Evolutionary conservation across 2,888 invertebrate genomes (phyloP), one percentile per base, ranked within the genome.

Genomic region (Osedax fenrisi): DNA sequence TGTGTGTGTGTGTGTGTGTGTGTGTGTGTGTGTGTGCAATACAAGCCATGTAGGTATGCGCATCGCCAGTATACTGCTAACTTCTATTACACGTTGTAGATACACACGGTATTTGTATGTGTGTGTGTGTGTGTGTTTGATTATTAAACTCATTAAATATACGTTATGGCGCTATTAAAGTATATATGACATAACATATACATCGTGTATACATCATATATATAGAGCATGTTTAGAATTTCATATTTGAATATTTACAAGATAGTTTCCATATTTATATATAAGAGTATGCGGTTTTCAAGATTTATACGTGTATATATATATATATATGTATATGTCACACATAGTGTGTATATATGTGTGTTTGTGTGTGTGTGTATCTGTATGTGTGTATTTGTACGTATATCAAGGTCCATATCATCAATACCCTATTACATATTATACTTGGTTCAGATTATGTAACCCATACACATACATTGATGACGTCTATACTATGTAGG

Each of bases 81-180:
- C 22, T 21, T 61, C 5, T 61, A 22, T 3, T 21, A 22, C 5
- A 5, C 22, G 3, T 22, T 5, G 61, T 3, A 13, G 2, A 1
- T 13, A 13, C 22, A 61, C 3, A 22, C 21, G 3, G 10, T 61
- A 5, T 67, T 2, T 66, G 22, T 66, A 5, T 70, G 26, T 25
- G 21, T 73, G 61, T 74, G 21, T 73, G 27, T 62, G 27, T 73
- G 27, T 73, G 69, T 59, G n/a, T 75, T 56, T 75, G 24, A 26
- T 21, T 73, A 27, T 69, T 26, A 70, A 24, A 70, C 21, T 75
- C 17, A 70, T 2, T 22, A n/a, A 3, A 3, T 24, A 5, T 10
- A 10, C 41, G 17, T 73, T 17, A 13, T 22, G 25, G 23, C 26
- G 64, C 23, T n/a, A n/a, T n/a, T n/a, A n/a, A n/a, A n/a, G n/a